A percentile compares a stretch with the other conserved stretches of the same genome.
Evolutionary conservation across 2,888 invertebrate genomes (phyloP).

Genomic region (Drosophila pseudotalamancana): DNA sequence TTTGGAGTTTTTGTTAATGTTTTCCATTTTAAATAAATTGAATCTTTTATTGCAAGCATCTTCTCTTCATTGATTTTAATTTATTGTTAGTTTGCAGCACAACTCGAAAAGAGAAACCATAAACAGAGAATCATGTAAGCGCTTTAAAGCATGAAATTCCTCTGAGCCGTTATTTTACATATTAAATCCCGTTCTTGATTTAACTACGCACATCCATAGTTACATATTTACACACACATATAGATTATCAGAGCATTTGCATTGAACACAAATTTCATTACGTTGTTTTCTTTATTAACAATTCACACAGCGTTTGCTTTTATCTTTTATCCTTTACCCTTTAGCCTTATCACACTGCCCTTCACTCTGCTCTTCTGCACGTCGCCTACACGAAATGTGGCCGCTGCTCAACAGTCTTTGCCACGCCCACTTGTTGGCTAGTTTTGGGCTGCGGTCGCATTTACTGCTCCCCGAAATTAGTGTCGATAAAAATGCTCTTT

Average conservation of each 20-base stretch:
- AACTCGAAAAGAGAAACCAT: too few species aligned
- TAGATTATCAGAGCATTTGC: too few species aligned
- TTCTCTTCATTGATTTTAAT: too few species aligned
- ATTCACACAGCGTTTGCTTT: constrained; percentile 2
- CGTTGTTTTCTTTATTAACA: constrained; percentile 3
- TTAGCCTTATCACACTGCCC: too few species aligned
- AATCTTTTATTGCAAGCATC: constrained; percentile 4
- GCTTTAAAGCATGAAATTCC: too few species aligned
- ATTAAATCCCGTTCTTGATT: too few species aligned
- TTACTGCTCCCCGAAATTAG: constrained; percentile 24
- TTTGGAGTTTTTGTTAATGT: constrained; percentile 32
- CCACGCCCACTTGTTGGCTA: constrained; percentile 6
- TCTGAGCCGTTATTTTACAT: too few species aligned
- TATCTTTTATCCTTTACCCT: constrained; percentile 8
- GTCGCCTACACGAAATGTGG: constrained; percentile 31
- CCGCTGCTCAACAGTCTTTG: not conserved
- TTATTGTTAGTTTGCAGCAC: too few species aligned
- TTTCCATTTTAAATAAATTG: constrained; percentile 28
- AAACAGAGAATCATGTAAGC: too few species aligned
- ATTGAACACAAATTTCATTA: constrained; percentile 1
- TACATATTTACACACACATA: too few species aligned
- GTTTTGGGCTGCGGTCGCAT: constrained; percentile 8
- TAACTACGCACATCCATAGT: too few species aligned
- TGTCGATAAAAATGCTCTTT: constrained; percentile 39
- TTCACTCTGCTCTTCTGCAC: not conserved